Percentiles rank a stretch among this genome's conserved stretches.
These are phyloP conservation scores for Pogonus chalceus DNA, from an alignment of 1,140 invertebrate genomes.

Conservation along the genomic window DNA sequence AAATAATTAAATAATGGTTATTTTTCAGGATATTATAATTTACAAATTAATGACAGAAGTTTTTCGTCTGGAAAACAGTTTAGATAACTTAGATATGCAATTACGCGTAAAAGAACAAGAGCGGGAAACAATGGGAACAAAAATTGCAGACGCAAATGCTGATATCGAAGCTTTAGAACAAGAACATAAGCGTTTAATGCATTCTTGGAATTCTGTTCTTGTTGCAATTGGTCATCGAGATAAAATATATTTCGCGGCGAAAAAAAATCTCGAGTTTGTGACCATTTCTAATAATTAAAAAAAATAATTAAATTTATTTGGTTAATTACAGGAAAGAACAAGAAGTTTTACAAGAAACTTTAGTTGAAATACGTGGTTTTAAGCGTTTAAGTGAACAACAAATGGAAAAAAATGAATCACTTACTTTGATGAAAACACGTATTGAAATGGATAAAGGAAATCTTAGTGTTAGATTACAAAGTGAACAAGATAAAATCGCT, in stretches of 20 bases:
- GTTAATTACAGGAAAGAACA: slow-evolving; percentile 38
- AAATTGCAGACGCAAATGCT: slow-evolving; percentile 47
- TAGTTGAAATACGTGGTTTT: slow-evolving; percentile 40
- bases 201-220: slow-evolving; percentile 62
- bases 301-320: too few relatives aligned
- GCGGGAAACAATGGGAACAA: slow-evolving; percentile 41
- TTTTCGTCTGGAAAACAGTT: slow-evolving; percentile 42
- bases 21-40: slow-evolving; percentile 40
- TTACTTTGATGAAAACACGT: slow-evolving; percentile 48
- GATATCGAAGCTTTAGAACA: slow-evolving; percentile 59
- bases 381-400: slow-evolving; percentile 47
- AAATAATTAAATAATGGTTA: background rate
- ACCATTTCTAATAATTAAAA: too few relatives aligned
- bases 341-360: slow-evolving; percentile 43
- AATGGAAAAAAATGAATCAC: slow-evolving; percentile 52
- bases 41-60: slow-evolving; percentile 43
- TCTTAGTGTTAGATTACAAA: slow-evolving; percentile 22
- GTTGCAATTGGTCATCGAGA: slow-evolving; percentile 55
- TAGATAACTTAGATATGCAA: slow-evolving; percentile 42
- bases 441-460: slow-evolving; percentile 42
- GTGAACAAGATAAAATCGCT: slow-evolving; percentile 27
- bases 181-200: slow-evolving; percentile 54
- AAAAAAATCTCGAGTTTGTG: slow-evolving; percentile 45
- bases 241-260: slow-evolving; percentile 49
- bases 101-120: slow-evolving; percentile 43